Evolutionary conservation across 2,113 vertebrate genomes (phyloP), one percentile per base, ranked within the genome.

Genomic region (Barbus barbus): DNA sequence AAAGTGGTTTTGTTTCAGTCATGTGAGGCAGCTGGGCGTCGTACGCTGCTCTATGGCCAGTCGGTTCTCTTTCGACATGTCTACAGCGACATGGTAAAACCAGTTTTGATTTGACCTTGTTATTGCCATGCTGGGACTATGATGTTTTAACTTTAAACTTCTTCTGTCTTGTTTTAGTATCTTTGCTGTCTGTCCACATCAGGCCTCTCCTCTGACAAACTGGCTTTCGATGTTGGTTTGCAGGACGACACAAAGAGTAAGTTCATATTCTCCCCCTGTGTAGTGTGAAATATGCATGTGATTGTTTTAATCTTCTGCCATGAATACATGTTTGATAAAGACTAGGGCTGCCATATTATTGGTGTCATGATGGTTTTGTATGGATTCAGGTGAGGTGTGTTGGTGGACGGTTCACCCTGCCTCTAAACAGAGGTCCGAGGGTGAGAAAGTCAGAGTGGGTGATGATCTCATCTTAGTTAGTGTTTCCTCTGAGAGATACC

Each of bases 391-490:
- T 58, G 95, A 95, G 85, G 89, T 93, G 2, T 95, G 94, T 82
- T 99, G 97, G 97, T 95, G 94, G 93, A 94, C 90, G 0, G 88
- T 94, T 44, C 93, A 95, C 48, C 93, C 94, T 24, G 93, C 94
- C 13, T 94, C 94, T 80, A 92, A 93, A 67, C 94, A 95, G 88
- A 93, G 97, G 86, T 99, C 97, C 4, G 97, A 99, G 90, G 97
- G 97, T 24, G 97, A 99, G 90, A 99, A 99, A 87, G 97, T 98
- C 0, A 95, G 96, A 2, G 97, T 97, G 61, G 97, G 97, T 82
- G 97, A 99, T 87, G 97, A 99, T 90, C 95, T 99, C 85, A 99
- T 99, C 86, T 92, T 99, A 83, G 95, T 98, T 88, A 99, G 95
- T 4, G 93, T 99, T 75, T 98, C 97, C 76, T 98, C 97, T 26